Percentiles rank a stretch among this genome's conserved stretches.
phyloP scores from a whole-genome alignment of 2,113 vertebrate genomes.

The Pseudonaja textilis region DNA sequence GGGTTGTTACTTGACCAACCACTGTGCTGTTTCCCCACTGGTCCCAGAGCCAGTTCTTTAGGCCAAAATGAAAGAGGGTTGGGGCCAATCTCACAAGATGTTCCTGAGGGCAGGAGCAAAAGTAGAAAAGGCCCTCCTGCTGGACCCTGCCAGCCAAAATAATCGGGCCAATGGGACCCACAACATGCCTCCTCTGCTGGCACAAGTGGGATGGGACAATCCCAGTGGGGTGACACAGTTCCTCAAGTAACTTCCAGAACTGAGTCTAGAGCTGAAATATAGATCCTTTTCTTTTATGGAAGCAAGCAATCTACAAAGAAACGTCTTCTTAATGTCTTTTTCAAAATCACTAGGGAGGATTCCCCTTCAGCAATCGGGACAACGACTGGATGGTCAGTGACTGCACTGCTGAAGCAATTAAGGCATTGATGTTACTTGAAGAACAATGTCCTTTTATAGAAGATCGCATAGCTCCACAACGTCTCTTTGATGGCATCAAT shows the following conservation, averaged over 20 bases:
- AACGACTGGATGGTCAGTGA: not conserved
- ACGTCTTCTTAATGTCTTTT: not conserved
- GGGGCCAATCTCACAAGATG: no score
- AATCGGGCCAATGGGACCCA: no score
- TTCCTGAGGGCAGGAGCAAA: no score
- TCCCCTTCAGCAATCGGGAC: not conserved
- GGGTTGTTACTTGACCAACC: no score
- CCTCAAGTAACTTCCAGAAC: not conserved
- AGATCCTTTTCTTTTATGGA: not conserved
- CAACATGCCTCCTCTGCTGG: no score
- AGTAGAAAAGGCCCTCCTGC: no score
- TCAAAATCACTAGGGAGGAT: not conserved
- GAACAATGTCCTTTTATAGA: not conserved
- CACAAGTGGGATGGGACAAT: no score
- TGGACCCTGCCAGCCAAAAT: no score
- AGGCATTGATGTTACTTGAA: not conserved
- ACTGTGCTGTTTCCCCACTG: no score
- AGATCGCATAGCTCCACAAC: not conserved
- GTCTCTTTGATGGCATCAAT: slow-evolving; percentile 9
- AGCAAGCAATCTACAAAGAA: not conserved
- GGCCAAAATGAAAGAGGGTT: no score
- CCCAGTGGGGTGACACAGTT: no score
- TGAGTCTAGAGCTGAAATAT: not conserved
- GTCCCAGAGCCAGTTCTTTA: no score
- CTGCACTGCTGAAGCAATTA: not conserved